A percentile compares a stretch with the other conserved stretches of the same genome.
Conservation (phyloP, 2,113 vertebrate species). For the Neolamprologus devosi region DNA sequence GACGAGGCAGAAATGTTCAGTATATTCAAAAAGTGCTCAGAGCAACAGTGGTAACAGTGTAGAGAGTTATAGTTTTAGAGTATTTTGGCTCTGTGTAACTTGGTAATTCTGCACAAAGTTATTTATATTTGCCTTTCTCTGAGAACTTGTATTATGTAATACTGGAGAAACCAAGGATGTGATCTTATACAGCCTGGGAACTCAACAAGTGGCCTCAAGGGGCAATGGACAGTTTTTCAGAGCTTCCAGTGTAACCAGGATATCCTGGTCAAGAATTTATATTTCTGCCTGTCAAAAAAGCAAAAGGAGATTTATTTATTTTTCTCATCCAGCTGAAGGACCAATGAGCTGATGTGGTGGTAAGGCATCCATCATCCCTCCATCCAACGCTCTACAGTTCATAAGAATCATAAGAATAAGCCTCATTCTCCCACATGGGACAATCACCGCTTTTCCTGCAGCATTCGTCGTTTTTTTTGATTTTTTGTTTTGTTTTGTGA, state of each 20-base stretch:
- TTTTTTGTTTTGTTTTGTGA: not conserved
- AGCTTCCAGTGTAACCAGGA: not conserved
- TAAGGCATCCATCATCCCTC: not conserved
- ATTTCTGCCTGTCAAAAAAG: not conserved
- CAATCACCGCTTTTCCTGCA: not conserved
- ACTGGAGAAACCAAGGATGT: too few relatives aligned
- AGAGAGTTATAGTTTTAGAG: not conserved
- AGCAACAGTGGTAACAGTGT: not conserved
- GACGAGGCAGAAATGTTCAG: not conserved
- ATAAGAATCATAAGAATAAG: not conserved
- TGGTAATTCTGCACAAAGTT: not conserved
- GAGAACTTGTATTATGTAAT: too few relatives aligned
- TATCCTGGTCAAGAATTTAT: not conserved
- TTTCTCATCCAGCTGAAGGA: not conserved
- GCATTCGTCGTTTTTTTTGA: rapidly evolving
- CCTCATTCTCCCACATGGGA: not conserved
- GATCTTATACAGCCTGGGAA: not conserved
- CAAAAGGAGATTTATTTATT: not conserved
- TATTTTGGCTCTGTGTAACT: not conserved
- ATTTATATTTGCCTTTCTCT: not conserved
- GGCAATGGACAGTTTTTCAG: not conserved
- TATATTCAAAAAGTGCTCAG: not conserved
- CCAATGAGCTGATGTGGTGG: not conserved
- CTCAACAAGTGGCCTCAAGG: not conserved
- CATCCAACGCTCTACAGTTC: not conserved